Evolutionary conservation across 2,888 invertebrate genomes (phyloP).

Genomic region (Limnephilus lunatus): DNA sequence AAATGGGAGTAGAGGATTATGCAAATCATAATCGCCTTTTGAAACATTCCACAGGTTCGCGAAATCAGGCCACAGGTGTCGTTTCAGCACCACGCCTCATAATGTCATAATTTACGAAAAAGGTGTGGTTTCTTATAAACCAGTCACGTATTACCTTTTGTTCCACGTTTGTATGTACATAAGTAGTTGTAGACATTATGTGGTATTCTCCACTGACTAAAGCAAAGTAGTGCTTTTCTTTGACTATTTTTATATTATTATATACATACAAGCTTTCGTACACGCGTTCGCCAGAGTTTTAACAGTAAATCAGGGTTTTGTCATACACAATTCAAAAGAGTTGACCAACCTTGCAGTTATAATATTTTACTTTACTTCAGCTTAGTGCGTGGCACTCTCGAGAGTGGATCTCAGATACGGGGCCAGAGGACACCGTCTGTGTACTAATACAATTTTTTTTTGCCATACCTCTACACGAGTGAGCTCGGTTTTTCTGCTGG

Average conservation of each 20-base stretch:
- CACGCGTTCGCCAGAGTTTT: not conserved
- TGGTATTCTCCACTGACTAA: not conserved
- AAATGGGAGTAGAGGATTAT: not conserved
- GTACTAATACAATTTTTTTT: no score
- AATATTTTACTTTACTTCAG: no score
- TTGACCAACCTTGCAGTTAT: no score
- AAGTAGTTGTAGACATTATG: not conserved
- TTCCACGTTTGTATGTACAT: not conserved
- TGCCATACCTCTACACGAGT: no score
- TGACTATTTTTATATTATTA: not conserved
- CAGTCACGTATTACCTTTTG: not conserved
- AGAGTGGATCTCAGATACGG: no score
- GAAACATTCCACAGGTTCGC: not conserved
- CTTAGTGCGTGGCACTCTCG: no score
- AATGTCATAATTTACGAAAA: not conserved
- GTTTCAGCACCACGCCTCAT: not conserved
- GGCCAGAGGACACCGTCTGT: no score
- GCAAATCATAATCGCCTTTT: not conserved
- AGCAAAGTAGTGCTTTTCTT: not conserved
- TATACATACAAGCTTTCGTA: not conserved
- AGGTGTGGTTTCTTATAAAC: not conserved
- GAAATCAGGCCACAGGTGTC: conserved; percentile 20
- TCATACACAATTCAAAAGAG: no score
- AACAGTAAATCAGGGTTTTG: not conserved
- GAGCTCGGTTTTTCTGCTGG: no score